Evolutionary conservation across 2,797 vertebrate genomes (phyloP), one percentile per base, ranked within the genome.

Genomic region (Botia almorhae): DNA sequence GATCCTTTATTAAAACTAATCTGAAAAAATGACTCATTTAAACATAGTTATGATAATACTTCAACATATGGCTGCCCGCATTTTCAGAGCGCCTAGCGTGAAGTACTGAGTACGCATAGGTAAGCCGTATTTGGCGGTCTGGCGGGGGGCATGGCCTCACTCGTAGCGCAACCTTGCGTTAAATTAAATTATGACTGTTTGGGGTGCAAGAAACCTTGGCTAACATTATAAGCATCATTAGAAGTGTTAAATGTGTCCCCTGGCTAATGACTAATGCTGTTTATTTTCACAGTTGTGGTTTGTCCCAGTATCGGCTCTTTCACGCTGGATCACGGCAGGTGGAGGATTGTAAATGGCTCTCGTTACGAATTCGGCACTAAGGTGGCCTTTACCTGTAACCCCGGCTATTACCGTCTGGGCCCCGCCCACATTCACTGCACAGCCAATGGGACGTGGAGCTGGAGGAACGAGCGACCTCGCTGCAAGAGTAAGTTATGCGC

Each of bases 261-360:
- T 39, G 63, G 8, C 36, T 33, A 53, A 53, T 16, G 1, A 1
- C 13, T 67, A 1, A 46, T 2, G n/a, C 50, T 67, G 1, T 4
- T 36, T 46, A 60, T 75, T 12, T 51, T 19, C 23, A 8, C 84
- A 99, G 97, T 99, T 81, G 95, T 96, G 89, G 96, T 93, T 5
- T 99, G 98, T 82, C 96, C 98, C 4, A 98, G 97, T 82, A 97
- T 99, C 78, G 96, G 97, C 89, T 99, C 98, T 69, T 99, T 99
- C 90, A 94, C 96, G 4, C 85, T 99, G 93, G 98, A 99, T 81
- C 98, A 99, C 7, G 98, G 98, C 81, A 96, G 96, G 89, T 99
- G 98, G 98, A 92, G 91, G 88, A 96, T 99, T 56, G 97, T 98
- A 79, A 99, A 98, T 75, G 98, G 98, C 36, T 99, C 98, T 0